phyloP scores from a whole-genome alignment of 2,888 invertebrate genomes.

The Andrena bicolor region DNA sequence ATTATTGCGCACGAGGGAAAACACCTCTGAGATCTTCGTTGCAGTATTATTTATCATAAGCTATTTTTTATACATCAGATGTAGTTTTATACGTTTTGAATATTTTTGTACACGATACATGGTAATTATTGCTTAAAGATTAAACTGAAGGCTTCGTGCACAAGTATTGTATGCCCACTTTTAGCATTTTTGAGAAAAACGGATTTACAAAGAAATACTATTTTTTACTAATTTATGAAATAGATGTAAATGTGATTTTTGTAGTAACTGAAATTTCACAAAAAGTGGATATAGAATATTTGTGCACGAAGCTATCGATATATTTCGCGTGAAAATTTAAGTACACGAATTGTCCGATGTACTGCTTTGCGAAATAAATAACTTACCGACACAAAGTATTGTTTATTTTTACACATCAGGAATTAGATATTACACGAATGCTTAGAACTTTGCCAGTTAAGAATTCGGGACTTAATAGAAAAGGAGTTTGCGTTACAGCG shows the following conservation, averaged over 20 bases:
- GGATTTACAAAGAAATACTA: too few relatives aligned
- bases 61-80: not conserved
- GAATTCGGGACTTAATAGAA: constrained; percentile 14
- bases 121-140: not conserved
- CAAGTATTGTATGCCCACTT: too few relatives aligned
- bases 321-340: not conserved
- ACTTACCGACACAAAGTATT: not conserved
- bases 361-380: constrained; percentile 1
- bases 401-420: constrained; percentile 48
- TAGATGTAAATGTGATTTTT: too few relatives aligned
- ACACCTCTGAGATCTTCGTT: not conserved
- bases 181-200: too few relatives aligned
- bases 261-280: too few relatives aligned
- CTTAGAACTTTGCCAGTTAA: not conserved
- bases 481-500: not conserved
- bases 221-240: too few relatives aligned
- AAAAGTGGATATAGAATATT: too few relatives aligned
- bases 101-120: not conserved
- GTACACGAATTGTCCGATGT: constrained; percentile 1
- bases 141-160: too few relatives aligned
- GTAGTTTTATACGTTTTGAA: not conserved
- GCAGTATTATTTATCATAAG: not conserved
- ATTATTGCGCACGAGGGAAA: constrained; percentile 72
- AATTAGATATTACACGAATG: constrained; percentile 3
- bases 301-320: not conserved